A percentile compares a stretch with the other conserved stretches of the same genome.
These are phyloP conservation scores for Trachelipus rathkii DNA, from an alignment of 1,140 invertebrate genomes.

Conservation along the genomic window DNA sequence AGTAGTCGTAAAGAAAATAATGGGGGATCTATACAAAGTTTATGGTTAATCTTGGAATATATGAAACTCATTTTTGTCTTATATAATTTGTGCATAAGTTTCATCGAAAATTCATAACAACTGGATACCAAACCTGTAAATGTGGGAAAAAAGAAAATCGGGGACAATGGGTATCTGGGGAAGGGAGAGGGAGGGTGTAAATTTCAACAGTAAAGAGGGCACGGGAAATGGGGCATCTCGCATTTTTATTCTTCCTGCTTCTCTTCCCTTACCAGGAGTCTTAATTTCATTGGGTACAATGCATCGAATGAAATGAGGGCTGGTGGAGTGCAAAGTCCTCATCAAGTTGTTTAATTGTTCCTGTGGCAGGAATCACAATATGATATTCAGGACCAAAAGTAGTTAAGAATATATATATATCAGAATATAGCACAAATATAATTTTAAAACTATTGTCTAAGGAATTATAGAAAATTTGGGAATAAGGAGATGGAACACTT, in stretches of 20 bases:
- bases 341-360: slow-evolving; percentile 49
- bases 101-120: too few species aligned
- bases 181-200: slow-evolving; percentile 4
- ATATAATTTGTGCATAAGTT: too few species aligned
- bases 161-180: background rate
- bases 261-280: slow-evolving; percentile 51
- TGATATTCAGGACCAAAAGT: background rate
- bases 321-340: slow-evolving; percentile 58
- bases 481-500: too few species aligned
- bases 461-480: too few species aligned
- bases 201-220: background rate
- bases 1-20: too few species aligned
- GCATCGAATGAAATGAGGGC: slow-evolving; percentile 64
- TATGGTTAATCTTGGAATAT: too few species aligned
- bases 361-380: background rate
- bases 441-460: too few species aligned
- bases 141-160: too few species aligned
- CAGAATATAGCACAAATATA: slow-evolving; percentile 45
- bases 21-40: too few species aligned
- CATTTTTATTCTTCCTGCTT: background rate
- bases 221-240: too few species aligned
- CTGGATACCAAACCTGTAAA: too few species aligned
- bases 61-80: too few species aligned
- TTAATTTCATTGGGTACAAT: slow-evolving; percentile 66
- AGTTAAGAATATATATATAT: slow-evolving; percentile 51